phyloP scores from a whole-genome alignment of 1,140 invertebrate species.

The Delia radicum region DNA sequence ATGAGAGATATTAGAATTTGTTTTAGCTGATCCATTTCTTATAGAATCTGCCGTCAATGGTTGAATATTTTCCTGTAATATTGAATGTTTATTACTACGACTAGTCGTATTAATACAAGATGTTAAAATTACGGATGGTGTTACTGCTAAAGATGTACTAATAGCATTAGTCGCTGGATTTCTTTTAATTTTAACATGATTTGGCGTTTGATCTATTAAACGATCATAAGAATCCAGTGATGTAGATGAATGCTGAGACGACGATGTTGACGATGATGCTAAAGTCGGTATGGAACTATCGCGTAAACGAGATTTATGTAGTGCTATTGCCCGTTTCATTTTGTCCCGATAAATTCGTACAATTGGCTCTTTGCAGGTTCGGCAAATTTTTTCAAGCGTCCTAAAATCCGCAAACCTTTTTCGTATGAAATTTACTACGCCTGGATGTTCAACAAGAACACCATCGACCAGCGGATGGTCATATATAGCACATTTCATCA shows the following conservation, averaged over 20 bases:
- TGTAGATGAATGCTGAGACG: background rate
- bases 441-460: background rate
- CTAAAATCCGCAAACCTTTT: background rate
- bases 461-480: background rate
- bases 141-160: background rate
- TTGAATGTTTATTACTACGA: background rate
- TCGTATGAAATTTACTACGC: background rate
- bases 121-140: background rate
- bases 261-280: background rate
- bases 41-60: no score
- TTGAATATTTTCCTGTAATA: background rate
- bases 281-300: background rate
- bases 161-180: background rate
- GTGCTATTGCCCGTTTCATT: no score
- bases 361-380: background rate
- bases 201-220: no score
- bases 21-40: no score
- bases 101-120: background rate
- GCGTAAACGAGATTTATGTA: background rate
- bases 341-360: no score
- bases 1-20: no score
- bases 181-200: no score
- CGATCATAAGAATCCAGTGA: background rate
- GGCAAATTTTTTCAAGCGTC: background rate
- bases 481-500: background rate